Evolutionary conservation across 2,888 invertebrate species (phyloP).

Genomic region (Drosophila kokeensis): DNA sequence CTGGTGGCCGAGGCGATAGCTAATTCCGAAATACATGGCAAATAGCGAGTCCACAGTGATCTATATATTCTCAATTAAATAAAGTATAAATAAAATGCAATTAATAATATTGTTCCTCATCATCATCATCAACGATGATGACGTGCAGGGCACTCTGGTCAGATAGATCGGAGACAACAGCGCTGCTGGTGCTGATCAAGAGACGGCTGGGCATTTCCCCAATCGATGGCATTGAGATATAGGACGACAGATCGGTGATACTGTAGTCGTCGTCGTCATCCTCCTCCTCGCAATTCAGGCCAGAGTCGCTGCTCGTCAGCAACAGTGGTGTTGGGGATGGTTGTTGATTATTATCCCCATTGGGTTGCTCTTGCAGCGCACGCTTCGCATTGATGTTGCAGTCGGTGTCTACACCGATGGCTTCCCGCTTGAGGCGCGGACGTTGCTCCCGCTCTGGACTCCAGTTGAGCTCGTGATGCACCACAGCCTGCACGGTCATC

Average conservation of each 20-base stretch:
- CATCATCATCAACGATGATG: no score
- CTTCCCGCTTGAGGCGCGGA: slow-evolving; percentile 3
- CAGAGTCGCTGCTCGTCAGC: slow-evolving; percentile 42
- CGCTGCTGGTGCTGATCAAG: slow-evolving; percentile 70
- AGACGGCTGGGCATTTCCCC: slow-evolving; percentile 61
- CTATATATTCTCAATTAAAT: not conserved
- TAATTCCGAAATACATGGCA: not conserved
- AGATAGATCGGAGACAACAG: slow-evolving; percentile 53
- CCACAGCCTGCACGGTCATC: slow-evolving; percentile 64
- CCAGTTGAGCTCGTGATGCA: slow-evolving; percentile 79
- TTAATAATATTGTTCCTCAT: not conserved
- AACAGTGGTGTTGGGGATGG: slow-evolving; percentile 16
- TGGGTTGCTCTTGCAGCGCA: not conserved
- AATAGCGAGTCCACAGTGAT: not conserved
- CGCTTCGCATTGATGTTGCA: slow-evolving; percentile 30
- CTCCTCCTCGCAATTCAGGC: slow-evolving; percentile 43
- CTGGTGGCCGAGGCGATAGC: slow-evolving; percentile 28
- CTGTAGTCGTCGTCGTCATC: slow-evolving; percentile 2
- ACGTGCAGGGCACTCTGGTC: not conserved
- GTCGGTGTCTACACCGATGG: not conserved
- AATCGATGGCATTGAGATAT: slow-evolving; percentile 30
- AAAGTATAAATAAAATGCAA: not conserved
- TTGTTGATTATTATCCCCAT: slow-evolving; percentile 28
- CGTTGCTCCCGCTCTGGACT: slow-evolving; percentile 45
- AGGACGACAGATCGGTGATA: slow-evolving; percentile 14